Conservation (phyloP, 2,797 vertebrate species). For the Girardinus metallicus region DNA sequence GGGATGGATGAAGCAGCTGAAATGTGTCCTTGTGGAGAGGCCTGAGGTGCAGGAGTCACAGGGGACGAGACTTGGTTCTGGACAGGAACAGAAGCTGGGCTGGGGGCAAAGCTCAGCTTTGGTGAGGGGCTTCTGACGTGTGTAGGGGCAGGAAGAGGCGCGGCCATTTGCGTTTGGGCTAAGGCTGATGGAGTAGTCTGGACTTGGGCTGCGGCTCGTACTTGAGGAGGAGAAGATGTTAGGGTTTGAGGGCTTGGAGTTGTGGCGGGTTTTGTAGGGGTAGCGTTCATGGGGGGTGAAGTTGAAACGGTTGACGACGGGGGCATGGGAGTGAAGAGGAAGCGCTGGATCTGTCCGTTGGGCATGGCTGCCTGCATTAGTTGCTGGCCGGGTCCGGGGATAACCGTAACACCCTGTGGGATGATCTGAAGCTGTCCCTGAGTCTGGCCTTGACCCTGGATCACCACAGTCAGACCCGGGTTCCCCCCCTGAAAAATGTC, state of each 20-base stretch:
- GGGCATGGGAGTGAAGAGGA: constrained; percentile 93
- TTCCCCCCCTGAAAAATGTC: constrained; percentile 85
- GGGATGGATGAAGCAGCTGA: constrained; percentile 18
- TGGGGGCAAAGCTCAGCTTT: constrained; percentile 31
- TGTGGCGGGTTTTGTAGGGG: constrained; percentile 25
- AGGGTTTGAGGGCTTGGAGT: constrained; percentile 38
- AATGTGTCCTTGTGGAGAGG: constrained; percentile 29
- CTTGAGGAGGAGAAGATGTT: constrained; percentile 34
- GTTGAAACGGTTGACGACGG: constrained; percentile 58
- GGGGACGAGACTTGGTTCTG: constrained; percentile 27
- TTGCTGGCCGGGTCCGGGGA: constrained; percentile 95
- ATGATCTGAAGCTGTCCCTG: constrained; percentile 96
- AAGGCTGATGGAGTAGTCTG: constrained; percentile 65
- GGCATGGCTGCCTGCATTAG: constrained; percentile 99
- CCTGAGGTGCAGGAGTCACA: constrained; percentile 16
- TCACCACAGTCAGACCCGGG: constrained; percentile 96
- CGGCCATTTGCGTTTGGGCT: constrained; percentile 62
- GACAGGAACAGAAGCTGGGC: constrained; percentile 25
- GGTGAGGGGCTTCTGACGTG: constrained; percentile 24
- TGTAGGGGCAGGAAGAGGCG: constrained; percentile 44
- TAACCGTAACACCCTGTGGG: constrained; percentile 93
- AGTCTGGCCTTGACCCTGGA: constrained; percentile 98
- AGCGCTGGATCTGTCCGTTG: constrained; percentile 95
- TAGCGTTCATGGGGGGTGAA: constrained; percentile 16
- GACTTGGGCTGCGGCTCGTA: constrained; percentile 47